Evolutionary conservation across 2,797 vertebrate species (phyloP).

Genomic region (Centropyge bicolor): DNA sequence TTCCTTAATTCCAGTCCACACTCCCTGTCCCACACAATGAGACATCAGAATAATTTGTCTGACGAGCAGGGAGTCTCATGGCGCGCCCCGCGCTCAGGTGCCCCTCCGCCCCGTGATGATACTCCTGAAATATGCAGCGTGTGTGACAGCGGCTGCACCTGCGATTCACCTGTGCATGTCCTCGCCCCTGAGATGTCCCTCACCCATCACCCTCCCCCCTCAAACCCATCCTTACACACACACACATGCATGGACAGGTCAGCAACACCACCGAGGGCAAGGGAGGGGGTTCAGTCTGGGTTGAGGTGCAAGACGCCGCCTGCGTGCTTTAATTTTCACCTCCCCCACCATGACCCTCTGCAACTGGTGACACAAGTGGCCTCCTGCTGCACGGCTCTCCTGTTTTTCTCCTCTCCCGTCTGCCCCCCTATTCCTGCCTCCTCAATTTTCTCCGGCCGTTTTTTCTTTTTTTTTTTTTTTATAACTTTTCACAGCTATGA

Average conservation of each 20-base stretch:
- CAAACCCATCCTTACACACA: slow-evolving; percentile 13
- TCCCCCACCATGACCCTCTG: slow-evolving; percentile 82
- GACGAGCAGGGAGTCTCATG: slow-evolving; percentile 67
- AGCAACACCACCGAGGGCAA: slow-evolving; percentile 51
- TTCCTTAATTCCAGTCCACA: slow-evolving; percentile 22
- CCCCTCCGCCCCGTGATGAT: slow-evolving; percentile 70
- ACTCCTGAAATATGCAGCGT: slow-evolving; percentile 76
- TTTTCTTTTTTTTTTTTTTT: background rate
- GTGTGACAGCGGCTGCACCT: slow-evolving; percentile 70
- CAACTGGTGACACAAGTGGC: slow-evolving; percentile 74
- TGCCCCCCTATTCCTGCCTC: slow-evolving; percentile 51
- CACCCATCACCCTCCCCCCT: slow-evolving; percentile 52
- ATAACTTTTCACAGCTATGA: background rate
- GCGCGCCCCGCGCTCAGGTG: slow-evolving; percentile 47
- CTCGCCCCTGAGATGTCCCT: slow-evolving; percentile 76
- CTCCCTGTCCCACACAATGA: slow-evolving; percentile 71
- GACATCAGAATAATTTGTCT: slow-evolving; percentile 71
- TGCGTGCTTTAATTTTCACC: slow-evolving; percentile 89
- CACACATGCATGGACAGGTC: slow-evolving; percentile 48
- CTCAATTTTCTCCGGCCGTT: background rate
- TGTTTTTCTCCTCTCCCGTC: slow-evolving; percentile 55
- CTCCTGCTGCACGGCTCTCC: slow-evolving; percentile 64
- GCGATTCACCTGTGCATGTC: slow-evolving; percentile 80
- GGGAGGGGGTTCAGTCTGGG: slow-evolving; percentile 66
- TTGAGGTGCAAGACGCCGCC: slow-evolving; percentile 88